phyloP scores from a whole-genome alignment of 2,113 vertebrate genomes.

The Amphilophus citrinellus region DNA sequence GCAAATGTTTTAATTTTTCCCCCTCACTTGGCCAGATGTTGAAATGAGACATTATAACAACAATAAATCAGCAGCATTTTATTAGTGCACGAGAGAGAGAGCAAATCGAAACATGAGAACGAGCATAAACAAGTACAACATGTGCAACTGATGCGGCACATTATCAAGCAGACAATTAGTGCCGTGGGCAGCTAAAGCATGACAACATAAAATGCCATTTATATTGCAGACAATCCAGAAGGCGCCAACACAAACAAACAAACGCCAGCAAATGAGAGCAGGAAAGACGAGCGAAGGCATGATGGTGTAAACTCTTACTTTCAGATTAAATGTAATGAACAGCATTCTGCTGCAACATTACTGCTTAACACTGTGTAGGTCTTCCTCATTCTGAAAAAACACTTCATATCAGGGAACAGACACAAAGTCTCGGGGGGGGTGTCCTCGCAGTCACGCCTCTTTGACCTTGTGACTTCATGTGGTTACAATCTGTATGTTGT shows the following conservation, averaged over 20 bases:
- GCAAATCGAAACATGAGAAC: rapidly evolving
- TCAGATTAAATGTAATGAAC: background rate
- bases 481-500: background rate
- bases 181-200: background rate
- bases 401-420: background rate
- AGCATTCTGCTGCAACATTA: rapidly evolving
- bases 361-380: rapidly evolving
- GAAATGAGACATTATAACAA: background rate
- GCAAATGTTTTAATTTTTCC: rapidly evolving
- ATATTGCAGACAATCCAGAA: background rate
- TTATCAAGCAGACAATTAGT: background rate
- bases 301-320: background rate
- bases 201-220: background rate
- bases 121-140: background rate
- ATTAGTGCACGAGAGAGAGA: background rate
- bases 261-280: rapidly evolving
- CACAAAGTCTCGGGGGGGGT: background rate
- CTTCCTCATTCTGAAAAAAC: background rate
- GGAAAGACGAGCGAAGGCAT: background rate
- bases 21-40: background rate
- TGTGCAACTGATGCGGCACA: background rate
- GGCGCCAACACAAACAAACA: background rate
- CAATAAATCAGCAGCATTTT: background rate
- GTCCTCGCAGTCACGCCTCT: too few species aligned
- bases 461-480: too few species aligned